phyloP scores from a whole-genome alignment of 2,888 invertebrate species.

The Masnerella sp. region DNA sequence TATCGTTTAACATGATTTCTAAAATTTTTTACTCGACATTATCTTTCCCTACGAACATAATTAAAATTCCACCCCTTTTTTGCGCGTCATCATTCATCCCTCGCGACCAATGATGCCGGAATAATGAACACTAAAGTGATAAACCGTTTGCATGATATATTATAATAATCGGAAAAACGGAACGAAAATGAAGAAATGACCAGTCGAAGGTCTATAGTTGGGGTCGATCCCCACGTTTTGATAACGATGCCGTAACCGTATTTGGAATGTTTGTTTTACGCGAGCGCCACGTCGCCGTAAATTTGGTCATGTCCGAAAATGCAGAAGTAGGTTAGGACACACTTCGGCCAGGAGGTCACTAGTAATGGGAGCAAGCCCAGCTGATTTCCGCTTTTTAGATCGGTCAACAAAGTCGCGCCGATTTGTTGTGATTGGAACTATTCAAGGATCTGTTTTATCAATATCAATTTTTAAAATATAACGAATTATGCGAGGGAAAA shows the following conservation, averaged over 20 bases:
- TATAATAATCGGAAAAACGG: conserved; percentile 9
- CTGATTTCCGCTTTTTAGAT: conserved; percentile 44
- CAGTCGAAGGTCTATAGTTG: conserved; percentile 16
- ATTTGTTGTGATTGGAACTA: conserved; percentile 21
- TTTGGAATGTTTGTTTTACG: conserved; percentile 46
- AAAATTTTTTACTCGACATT: no score
- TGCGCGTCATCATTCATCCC: neutral
- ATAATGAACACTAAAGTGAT: conserved; percentile 18
- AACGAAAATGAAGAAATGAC: conserved; percentile 1
- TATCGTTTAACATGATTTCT: no score
- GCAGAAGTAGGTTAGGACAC: conserved; percentile 55
- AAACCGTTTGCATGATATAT: conserved; percentile 16
- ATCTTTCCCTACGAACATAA: no score
- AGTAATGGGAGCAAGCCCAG: conserved; percentile 42
- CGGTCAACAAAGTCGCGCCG: conserved; percentile 22
- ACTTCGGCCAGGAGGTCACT: conserved; percentile 53
- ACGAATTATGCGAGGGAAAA: no score
- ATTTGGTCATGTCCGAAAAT: conserved; percentile 48
- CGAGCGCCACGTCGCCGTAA: conserved; percentile 23
- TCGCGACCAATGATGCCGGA: neutral
- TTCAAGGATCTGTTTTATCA: neutral
- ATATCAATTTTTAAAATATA: no score
- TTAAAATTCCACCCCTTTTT: neutral
- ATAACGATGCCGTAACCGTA: conserved; percentile 24
- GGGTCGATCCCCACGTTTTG: conserved; percentile 6